Evolutionary conservation across 2,797 vertebrate species (phyloP).

Genomic region (Premnoplex brunnescens): DNA sequence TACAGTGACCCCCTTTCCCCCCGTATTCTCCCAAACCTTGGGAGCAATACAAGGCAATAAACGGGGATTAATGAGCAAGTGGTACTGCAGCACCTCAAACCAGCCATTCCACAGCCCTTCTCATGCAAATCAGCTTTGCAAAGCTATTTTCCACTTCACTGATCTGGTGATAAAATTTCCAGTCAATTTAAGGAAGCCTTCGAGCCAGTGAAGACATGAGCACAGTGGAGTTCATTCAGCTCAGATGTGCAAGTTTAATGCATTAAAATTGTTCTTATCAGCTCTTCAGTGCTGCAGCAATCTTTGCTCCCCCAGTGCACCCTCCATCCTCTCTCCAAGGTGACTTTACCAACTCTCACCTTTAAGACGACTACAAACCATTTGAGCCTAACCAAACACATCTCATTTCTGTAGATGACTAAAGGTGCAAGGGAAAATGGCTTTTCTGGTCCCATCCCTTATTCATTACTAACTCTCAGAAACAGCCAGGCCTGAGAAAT

Average conservation of each 20-base stretch:
- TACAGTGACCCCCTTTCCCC: neutral
- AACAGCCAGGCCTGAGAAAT: neutral
- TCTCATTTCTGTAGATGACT: neutral
- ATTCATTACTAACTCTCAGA: neutral
- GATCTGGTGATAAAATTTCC: neutral
- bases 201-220: neutral
- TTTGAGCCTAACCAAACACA: neutral
- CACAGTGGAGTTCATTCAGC: neutral
- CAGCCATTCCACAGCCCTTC: neutral
- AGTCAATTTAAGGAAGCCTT: neutral
- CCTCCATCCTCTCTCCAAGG: neutral
- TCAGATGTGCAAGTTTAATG: neutral
- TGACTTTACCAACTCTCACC: neutral
- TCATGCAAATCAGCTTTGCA: neutral
- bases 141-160: neutral
- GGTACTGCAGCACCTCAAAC: neutral
- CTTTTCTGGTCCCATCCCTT: neutral
- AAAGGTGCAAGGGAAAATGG: neutral
- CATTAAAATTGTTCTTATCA: neutral
- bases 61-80: neutral
- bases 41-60: neutral
- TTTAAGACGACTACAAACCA: neutral
- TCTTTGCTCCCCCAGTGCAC: neutral
- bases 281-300: neutral
- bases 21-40: neutral